Base-by-base conservation (phyloP, 2,888 invertebrate species). In the Spodoptera exigua region DNA sequence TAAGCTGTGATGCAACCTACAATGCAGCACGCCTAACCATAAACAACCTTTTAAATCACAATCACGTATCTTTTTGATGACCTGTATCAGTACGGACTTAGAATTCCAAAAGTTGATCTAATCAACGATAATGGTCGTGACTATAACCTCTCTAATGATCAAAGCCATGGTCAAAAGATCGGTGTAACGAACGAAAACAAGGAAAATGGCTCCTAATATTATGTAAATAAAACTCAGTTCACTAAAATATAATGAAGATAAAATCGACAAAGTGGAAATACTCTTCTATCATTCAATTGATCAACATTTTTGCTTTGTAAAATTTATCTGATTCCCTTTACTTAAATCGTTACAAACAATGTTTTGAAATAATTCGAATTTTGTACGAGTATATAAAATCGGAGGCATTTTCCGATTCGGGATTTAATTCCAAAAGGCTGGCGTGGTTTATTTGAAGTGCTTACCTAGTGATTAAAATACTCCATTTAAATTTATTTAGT, bases 321-420 rank as follows among this genome's bases (percentile, higher is more conserved):
- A 59, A 18, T n/a, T 57, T 39, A 51, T 43, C 2, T 32, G 32
- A 27, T 27, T 27, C 27, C 9, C 27, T 53, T 61, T n/a, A n/a
- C n/a, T n/a, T 48, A 40, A 21, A 41, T 55, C 35, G 41, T 58
- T 72, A 61, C 68, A 61, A 72, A 61, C 68, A 67, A 61, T 58
- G 73, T 58, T 61, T 47, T 35, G 21, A 72, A 62, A 53, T 61
- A 56, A 56, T 67, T 47, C 37, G 34, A 49, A 21, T 66, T 71
- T 46, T 27, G 17, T 14, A n/a, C n/a, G n/a, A n/a, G n/a, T n/a
- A 11, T 41, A 41, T 37, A 21, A 21, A 36, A 32, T 44, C 32
- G 18, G n/a, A 34, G 21, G n/a, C 12, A 11, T n/a, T 34, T 27
- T 27, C 27, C 27, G 34, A 37, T 52, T 51, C n/a, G 18, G 43